Conservation (phyloP, 2,797 vertebrate species). For the Ciconia nigra region DNA sequence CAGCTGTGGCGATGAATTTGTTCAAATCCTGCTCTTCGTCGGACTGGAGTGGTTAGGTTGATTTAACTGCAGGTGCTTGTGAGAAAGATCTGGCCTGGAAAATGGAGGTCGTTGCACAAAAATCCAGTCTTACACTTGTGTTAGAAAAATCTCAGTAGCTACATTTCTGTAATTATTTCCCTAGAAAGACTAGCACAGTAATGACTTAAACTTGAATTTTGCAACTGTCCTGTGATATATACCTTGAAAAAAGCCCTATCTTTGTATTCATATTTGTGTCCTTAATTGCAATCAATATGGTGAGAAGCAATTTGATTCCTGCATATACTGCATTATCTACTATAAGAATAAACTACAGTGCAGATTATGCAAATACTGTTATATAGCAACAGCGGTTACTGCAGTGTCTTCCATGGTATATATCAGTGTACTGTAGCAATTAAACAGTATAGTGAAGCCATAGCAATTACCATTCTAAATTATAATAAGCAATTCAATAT, state of each 20-base stretch:
- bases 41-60: neutral
- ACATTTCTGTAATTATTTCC: constrained; percentile 4
- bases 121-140: neutral
- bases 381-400: neutral
- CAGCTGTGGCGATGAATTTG: neutral
- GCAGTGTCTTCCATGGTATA: constrained; percentile 15
- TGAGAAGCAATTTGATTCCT: constrained; percentile 44
- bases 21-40: neutral
- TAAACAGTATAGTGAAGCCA: constrained; percentile 12
- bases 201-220: constrained; percentile 15
- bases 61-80: neutral
- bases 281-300: constrained; percentile 67
- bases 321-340: neutral
- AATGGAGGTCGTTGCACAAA: neutral
- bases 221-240: neutral
- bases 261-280: constrained; percentile 17
- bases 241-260: constrained; percentile 3
- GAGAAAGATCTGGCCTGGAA: neutral
- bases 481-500: constrained; percentile 62
- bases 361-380: constrained; percentile 41
- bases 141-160: neutral
- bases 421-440: constrained; percentile 58
- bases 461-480: constrained; percentile 68
- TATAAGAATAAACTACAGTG: neutral
- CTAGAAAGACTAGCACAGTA: neutral